phyloP scores from a whole-genome alignment of 2,888 invertebrate genomes.

The Stenodera caucasica region DNA sequence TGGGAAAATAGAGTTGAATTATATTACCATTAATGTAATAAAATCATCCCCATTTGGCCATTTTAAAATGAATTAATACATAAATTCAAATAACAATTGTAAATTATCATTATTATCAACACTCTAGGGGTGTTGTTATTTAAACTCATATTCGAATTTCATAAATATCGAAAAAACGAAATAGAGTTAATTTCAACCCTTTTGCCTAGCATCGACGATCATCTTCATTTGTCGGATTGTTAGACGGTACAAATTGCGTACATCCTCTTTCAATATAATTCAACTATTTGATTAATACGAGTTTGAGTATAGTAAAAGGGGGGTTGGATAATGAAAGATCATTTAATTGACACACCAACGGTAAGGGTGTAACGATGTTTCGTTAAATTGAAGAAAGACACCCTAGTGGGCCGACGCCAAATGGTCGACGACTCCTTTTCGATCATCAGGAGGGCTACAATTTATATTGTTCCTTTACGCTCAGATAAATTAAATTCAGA shows the following conservation, averaged over 20 bases:
- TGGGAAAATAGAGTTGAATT: slow-evolving; percentile 16
- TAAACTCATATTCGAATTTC: too few relatives aligned
- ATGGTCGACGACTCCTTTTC: slow-evolving; percentile 31
- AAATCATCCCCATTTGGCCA: slow-evolving; percentile 16
- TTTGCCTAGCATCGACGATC: slow-evolving; percentile 7
- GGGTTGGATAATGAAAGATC: neutral
- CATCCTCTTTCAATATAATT: slow-evolving; percentile 21
- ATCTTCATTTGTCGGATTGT: slow-evolving; percentile 20
- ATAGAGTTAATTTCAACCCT: too few relatives aligned
- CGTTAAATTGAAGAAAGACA: slow-evolving; percentile 29
- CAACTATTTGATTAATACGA: slow-evolving; percentile 30
- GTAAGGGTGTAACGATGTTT: slow-evolving; percentile 32
- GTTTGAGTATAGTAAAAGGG: slow-evolving; percentile 22
- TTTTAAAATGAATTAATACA: slow-evolving; percentile 23
- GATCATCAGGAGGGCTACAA: slow-evolving; percentile 24
- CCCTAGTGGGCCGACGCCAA: slow-evolving; percentile 34
- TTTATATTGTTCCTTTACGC: slow-evolving; percentile 23
- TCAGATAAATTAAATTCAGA: slow-evolving; percentile 22
- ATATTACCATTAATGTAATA: slow-evolving; percentile 17
- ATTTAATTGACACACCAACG: slow-evolving; percentile 30
- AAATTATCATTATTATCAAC: slow-evolving; percentile 17
- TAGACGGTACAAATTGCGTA: slow-evolving; percentile 20
- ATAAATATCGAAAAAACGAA: too few relatives aligned
- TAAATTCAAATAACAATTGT: slow-evolving; percentile 20
- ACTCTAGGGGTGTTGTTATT: slow-evolving; percentile 5